Conservation (phyloP, 2,888 invertebrate genomes). For the Bombylius discolor region DNA sequence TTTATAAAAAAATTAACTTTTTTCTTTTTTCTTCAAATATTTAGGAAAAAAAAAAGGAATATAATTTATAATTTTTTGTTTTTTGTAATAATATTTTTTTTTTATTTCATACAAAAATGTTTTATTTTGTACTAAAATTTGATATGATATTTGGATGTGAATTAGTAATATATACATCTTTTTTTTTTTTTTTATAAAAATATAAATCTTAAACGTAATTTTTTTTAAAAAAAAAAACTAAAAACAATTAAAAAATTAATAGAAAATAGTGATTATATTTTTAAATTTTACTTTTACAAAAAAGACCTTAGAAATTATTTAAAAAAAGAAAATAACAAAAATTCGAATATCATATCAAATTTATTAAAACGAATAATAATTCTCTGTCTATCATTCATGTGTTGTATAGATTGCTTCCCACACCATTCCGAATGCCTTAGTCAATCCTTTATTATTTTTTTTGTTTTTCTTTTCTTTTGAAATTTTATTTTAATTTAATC, state of each 20-base stretch:
- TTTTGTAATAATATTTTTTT: neutral
- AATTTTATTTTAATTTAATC: neutral
- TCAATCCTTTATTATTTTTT: constrained; percentile 12
- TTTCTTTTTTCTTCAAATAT: neutral
- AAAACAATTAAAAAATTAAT: neutral
- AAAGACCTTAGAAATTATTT: neutral
- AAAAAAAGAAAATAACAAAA: neutral
- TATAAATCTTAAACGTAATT: too few species aligned
- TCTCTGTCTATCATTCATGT: constrained; percentile 31
- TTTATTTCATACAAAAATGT: constrained; percentile 15
- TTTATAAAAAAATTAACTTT: neutral
- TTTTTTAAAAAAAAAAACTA: too few species aligned
- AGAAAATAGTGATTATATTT: neutral
- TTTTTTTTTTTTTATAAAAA: too few species aligned
- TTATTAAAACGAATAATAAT: neutral
- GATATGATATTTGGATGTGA: constrained; percentile 7
- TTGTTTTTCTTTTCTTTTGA: constrained; percentile 4
- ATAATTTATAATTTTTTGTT: too few species aligned
- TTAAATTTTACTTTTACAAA: too few species aligned
- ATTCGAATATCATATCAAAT: constrained; percentile 7
- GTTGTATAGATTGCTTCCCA: constrained; percentile 38
- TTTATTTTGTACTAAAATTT: constrained; percentile 25
- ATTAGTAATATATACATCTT: neutral
- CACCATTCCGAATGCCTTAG: constrained; percentile 39
- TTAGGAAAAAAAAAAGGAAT: too few species aligned